Conservation (phyloP, 2,888 invertebrate species). For the Idaea biselata region DNA sequence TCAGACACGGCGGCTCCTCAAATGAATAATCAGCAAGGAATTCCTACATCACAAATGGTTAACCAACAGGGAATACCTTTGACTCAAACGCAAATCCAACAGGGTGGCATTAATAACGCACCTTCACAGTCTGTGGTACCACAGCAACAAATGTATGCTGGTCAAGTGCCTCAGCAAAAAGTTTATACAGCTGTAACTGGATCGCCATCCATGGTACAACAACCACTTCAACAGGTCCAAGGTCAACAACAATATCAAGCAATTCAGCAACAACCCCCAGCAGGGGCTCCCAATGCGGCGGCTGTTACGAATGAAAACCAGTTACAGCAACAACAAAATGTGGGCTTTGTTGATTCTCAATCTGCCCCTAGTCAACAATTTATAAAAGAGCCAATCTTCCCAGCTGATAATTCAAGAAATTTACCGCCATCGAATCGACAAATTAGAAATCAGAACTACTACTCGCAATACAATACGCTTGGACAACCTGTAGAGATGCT, state of each 20-base stretch:
- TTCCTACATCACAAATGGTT: conserved; percentile 14
- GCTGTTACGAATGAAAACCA: conserved; percentile 17
- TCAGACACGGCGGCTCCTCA: conserved; percentile 29
- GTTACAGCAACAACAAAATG: conserved; percentile 13
- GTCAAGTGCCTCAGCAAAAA: conserved; percentile 31
- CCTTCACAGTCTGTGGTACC: conserved; percentile 16
- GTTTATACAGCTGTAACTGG: conserved; percentile 34
- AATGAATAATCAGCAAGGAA: conserved; percentile 13
- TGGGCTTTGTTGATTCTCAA: conserved; percentile 10
- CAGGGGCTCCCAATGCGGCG: conserved; percentile 35
- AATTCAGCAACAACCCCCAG: conserved; percentile 19
- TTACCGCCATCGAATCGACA: conserved; percentile 19
- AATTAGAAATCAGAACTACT: conserved; percentile 31
- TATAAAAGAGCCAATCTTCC: conserved; percentile 57
- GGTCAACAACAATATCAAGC: conserved; percentile 8
- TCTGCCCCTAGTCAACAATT: conserved; percentile 25
- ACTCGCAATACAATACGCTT: conserved; percentile 56
- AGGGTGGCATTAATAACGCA: conserved; percentile 19
- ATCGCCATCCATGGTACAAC: conserved; percentile 29
- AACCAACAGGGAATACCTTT: conserved; percentile 14
- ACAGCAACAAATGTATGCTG: conserved; percentile 13
- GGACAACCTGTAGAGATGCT: conserved; percentile 65
- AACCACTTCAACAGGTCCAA: conserved; percentile 30
- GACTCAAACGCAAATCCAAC: conserved; percentile 15
- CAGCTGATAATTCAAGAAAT: conserved; percentile 50